Base-by-base conservation (phyloP, 2,888 invertebrate genomes). In the Beris morrisii region DNA sequence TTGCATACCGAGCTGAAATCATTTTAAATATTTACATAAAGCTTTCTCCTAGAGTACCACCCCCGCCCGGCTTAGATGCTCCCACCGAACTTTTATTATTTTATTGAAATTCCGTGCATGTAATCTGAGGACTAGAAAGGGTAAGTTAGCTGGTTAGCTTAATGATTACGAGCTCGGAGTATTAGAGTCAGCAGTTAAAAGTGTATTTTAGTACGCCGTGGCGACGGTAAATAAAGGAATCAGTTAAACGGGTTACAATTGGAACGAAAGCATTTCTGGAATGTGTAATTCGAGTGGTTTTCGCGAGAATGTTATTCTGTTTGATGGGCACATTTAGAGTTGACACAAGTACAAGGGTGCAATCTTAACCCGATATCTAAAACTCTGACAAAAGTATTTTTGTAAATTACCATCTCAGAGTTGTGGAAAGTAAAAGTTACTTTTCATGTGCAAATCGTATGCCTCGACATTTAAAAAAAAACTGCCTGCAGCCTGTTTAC, bases 31-130 rank as follows among this genome's bases (percentile, higher is more conserved):
- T 65, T 65, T 65, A 65, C 65, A 57, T 53, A 65, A 15, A 48
- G n/a, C 15, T 15, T 15, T 44, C n/a, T 44, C 48, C 5, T 13
- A 48, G 48, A 11, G 12, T 13, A 48, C 15, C 22, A 22, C 22
- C 12, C 9, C 15, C 15, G 2, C n/a, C 12, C 4, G 22, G 7
- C 5, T 28, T 53, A 53, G 53, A 22, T 55, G 3, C 5, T 15
- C 55, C 5, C 11, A 55, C 12, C 9, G 13, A 55, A 38, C 54
- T 63, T 63, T 66, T 63, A 66, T 66, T 66, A 63, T 66, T 66
- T 66, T 63, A 66, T 66, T 66, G 66, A 66, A 61, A 66, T 66
- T 66, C 63, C 50, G 30, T 55, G 15, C 66, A 53, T 66, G 66
- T 66, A 63, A 55, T 55, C 38, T 46, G 54, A 30, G 5, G 43